These are phyloP conservation scores for Amblyjoppa fuscipennis DNA, from an alignment of 2,888 invertebrate species.

Conservation along the genomic window DNA sequence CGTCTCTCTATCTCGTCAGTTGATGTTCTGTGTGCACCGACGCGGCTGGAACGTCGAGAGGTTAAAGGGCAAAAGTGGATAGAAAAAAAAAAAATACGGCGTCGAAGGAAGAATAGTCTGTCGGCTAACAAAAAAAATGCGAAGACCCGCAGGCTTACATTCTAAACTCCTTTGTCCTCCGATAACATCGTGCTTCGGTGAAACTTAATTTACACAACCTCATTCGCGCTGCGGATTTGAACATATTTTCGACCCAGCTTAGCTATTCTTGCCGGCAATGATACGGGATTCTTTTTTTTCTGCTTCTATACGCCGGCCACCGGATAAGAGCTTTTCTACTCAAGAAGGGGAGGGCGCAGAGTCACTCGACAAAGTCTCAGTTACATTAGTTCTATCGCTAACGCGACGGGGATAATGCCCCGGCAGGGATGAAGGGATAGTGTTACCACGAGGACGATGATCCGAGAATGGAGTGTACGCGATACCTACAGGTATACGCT, in stretches of 20 bases:
- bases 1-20: conserved; percentile 33
- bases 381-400: conserved; percentile 47
- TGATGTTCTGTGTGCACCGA: conserved; percentile 5
- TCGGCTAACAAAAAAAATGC: not conserved
- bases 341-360: not conserved
- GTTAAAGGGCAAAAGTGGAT: conserved; percentile 53
- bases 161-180: not conserved
- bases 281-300: not conserved
- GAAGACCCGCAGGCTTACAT: not conserved
- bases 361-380: conserved; percentile 38
- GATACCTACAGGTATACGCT: conserved; percentile 31
- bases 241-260: not conserved
- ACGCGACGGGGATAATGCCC: conserved; percentile 46
- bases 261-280: not conserved
- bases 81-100: conserved; percentile 39
- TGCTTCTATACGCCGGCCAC: not conserved
- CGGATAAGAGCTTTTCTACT: conserved; percentile 3
- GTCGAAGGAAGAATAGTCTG: not conserved
- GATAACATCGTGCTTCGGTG: not conserved
- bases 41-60: conserved; percentile 7
- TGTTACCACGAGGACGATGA: conserved; percentile 56
- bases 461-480: conserved; percentile 35
- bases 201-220: not conserved
- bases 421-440: conserved; percentile 25
- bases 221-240: not conserved